Conservation (phyloP, 2,797 vertebrate genomes). For the Holocentrus rufus region DNA sequence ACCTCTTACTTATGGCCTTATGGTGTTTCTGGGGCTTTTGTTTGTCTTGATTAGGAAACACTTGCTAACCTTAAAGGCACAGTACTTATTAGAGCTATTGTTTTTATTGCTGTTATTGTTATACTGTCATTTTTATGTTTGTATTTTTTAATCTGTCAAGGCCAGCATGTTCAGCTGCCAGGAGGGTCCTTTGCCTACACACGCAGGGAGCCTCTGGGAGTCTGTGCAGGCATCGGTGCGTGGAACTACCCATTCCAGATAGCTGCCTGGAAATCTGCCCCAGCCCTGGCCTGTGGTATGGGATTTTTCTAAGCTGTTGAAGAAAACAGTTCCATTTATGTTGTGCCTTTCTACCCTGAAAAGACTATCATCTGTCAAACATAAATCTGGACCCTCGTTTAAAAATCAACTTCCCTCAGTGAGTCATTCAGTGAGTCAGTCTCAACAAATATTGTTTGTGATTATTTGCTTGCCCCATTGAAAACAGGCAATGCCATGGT, state of each 20-base stretch:
- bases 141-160: conserved; percentile 68
- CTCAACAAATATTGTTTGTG: not conserved
- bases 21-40: not conserved
- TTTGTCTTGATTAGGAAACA: not conserved
- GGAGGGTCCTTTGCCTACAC: conserved; percentile 95
- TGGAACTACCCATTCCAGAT: conserved; percentile 99
- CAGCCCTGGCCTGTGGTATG: conserved; percentile 93
- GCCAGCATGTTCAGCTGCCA: conserved; percentile 91
- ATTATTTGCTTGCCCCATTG: not conserved
- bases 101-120: not conserved
- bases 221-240: conserved; percentile 95
- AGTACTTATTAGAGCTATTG: too few relatives aligned
- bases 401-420: not conserved
- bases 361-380: not conserved
- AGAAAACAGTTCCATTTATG: not conserved
- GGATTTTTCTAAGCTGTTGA: not conserved
- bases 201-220: conserved; percentile 92
- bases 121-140: not conserved
- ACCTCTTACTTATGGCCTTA: too few relatives aligned
- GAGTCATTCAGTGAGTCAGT: not conserved
- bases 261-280: conserved; percentile 94
- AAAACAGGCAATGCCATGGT: conserved; percentile 93
- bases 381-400: not conserved
- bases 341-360: not conserved
- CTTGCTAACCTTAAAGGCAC: too few relatives aligned